phyloP scores from a whole-genome alignment of 2,113 vertebrate species.

The Pelodiscus sinensis region DNA sequence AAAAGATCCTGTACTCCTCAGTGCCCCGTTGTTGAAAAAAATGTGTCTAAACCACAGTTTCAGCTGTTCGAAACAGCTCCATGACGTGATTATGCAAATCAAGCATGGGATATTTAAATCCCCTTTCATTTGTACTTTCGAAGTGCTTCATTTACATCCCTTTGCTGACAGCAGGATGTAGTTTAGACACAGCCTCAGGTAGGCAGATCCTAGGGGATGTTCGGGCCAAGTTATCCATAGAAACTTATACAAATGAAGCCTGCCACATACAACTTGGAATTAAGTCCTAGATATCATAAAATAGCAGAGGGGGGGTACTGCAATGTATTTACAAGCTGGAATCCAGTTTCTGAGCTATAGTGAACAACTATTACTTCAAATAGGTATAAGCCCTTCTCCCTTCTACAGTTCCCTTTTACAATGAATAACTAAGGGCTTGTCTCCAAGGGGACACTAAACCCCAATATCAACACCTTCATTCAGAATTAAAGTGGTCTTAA shows the following conservation, averaged over 20 bases:
- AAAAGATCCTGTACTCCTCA: too few species aligned
- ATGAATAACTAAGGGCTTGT: neutral
- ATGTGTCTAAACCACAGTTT: too few species aligned
- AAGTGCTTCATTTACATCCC: too few species aligned
- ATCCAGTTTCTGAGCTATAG: neutral
- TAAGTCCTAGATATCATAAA: neutral
- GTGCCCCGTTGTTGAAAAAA: too few species aligned
- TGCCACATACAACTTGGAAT: fast-evolving
- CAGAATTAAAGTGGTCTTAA: too few species aligned
- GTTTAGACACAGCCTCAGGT: neutral
- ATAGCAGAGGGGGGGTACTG: fast-evolving
- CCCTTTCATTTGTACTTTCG: too few species aligned
- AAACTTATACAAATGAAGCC: neutral
- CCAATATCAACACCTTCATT: too few species aligned
- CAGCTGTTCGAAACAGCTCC: too few species aligned
- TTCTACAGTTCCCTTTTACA: neutral
- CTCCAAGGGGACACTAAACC: too few species aligned
- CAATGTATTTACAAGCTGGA: neutral
- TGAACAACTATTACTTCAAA: neutral
- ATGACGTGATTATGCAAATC: too few species aligned
- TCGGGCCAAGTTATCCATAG: neutral
- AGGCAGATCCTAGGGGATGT: fast-evolving
- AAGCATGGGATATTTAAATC: too few species aligned
- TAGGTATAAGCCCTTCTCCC: fast-evolving
- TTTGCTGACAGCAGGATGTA: too few species aligned